phyloP scores from a whole-genome alignment of 2,113 vertebrate genomes.

The Abramis brama region DNA sequence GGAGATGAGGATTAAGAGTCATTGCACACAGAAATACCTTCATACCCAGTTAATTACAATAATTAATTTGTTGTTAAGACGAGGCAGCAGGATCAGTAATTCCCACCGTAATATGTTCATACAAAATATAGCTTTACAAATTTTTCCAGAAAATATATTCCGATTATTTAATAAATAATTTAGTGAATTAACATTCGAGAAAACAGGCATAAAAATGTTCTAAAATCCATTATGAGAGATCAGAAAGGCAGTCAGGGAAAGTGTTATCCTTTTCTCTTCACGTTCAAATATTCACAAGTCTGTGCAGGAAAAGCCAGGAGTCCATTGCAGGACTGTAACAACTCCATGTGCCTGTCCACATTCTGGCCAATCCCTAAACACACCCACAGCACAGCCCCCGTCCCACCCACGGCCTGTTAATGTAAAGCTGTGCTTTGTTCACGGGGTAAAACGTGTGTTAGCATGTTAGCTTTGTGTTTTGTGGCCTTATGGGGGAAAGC shows the following conservation, averaged over 20 bases:
- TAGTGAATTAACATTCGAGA: conserved; percentile 53
- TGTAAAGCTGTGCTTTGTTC: conserved; percentile 57
- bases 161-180: conserved; percentile 75
- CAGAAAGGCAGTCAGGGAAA: conserved; percentile 56
- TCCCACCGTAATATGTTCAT: conserved; percentile 72
- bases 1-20: conserved; percentile 2
- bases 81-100: conserved; percentile 50
- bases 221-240: conserved; percentile 59
- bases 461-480: conserved; percentile 63
- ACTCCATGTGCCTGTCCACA: conserved; percentile 35
- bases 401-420: conserved; percentile 49
- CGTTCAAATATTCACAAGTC: conserved; percentile 49
- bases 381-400: conserved; percentile 39
- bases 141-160: conserved; percentile 75
- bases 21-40: conserved; percentile 36
- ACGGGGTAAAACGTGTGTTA: conserved; percentile 58
- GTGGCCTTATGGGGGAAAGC: conserved; percentile 45
- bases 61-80: conserved; percentile 25
- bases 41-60: conserved; percentile 35
- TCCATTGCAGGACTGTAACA: conserved; percentile 55
- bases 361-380: conserved; percentile 55
- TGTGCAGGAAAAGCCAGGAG: conserved; percentile 74
- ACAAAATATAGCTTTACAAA: conserved; percentile 77
- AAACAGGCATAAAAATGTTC: conserved; percentile 63
- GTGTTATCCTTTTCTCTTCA: conserved; percentile 36